A percentile compares a stretch with the other conserved stretches of the same genome.
phyloP scores from a whole-genome alignment of 2,888 invertebrate species.

The Isotomurus palustris region DNA sequence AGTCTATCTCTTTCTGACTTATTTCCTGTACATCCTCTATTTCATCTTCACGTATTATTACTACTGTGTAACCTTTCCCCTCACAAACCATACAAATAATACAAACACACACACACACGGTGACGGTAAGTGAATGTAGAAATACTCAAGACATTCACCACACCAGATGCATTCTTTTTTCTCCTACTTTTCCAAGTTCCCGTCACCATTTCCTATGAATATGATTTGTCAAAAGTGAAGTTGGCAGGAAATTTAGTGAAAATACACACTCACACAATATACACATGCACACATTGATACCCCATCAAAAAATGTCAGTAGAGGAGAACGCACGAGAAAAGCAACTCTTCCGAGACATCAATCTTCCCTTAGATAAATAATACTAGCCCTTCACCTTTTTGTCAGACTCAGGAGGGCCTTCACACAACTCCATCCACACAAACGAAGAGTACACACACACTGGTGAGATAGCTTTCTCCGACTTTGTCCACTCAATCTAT shows the following conservation, averaged over 20 bases:
- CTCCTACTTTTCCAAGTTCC: constrained; percentile 9
- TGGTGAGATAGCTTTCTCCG: too few species aligned
- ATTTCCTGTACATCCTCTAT: constrained; percentile 6
- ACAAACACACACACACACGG: too few species aligned
- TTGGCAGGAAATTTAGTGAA: constrained; percentile 43
- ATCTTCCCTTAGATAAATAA: constrained; percentile 17
- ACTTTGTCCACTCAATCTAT: constrained; percentile 3
- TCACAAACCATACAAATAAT: too few species aligned
- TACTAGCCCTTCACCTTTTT: constrained; percentile 12
- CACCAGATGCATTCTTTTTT: not conserved
- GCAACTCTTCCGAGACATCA: constrained; percentile 37
- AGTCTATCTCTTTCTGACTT: not conserved
- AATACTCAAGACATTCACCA: not conserved
- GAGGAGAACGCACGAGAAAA: too few species aligned
- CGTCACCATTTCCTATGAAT: constrained; percentile 39
- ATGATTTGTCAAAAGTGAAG: constrained; percentile 46
- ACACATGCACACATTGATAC: constrained; percentile 39
- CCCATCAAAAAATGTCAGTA: constrained; percentile 46
- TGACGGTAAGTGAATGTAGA: too few species aligned
- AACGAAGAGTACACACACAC: too few species aligned
- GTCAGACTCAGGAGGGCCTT: too few species aligned
- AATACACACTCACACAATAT: constrained; percentile 17
- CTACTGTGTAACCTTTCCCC: too few species aligned
- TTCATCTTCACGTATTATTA: constrained; percentile 1
- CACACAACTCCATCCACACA: too few species aligned